Conservation (phyloP, 2,888 invertebrate species). For the Schrankia costaestrigalis region DNA sequence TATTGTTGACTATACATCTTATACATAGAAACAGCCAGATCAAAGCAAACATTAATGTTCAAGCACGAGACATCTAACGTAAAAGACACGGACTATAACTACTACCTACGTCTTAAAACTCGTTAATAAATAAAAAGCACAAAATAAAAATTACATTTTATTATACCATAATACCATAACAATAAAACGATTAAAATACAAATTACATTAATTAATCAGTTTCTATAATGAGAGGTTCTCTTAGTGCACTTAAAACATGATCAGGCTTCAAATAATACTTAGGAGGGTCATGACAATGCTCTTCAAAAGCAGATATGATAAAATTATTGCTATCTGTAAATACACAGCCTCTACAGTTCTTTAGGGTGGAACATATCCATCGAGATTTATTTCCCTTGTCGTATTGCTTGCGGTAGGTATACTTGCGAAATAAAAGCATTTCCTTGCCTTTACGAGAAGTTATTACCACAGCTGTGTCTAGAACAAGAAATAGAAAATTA, state of each 20-base stretch:
- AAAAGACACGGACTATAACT: too few species aligned
- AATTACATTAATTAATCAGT: constrained; percentile 28
- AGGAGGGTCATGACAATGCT: constrained; percentile 64
- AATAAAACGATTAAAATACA: not conserved
- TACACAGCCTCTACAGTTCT: constrained; percentile 63
- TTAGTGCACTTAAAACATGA: constrained; percentile 56
- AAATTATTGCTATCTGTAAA: constrained; percentile 56
- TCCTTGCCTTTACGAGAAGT: constrained; percentile 71
- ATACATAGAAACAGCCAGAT: too few species aligned
- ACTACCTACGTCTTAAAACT: too few species aligned
- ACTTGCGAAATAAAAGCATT: constrained; percentile 62
- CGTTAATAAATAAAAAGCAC: too few species aligned
- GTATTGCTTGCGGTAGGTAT: constrained; percentile 68
- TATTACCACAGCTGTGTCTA: constrained; percentile 61
- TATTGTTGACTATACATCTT: too few species aligned
- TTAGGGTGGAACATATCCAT: constrained; percentile 69
- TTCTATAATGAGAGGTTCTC: constrained; percentile 48
- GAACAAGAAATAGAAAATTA: constrained; percentile 11
- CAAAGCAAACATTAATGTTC: too few species aligned
- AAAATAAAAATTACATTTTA: too few species aligned
- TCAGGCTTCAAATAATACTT: constrained; percentile 66
- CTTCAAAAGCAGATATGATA: constrained; percentile 53
- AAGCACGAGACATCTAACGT: too few species aligned
- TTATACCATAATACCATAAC: not conserved
- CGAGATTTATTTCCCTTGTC: constrained; percentile 43